Evolutionary conservation across 1,140 invertebrate genomes (phyloP).

Genomic region (Spodoptera frugiperda): DNA sequence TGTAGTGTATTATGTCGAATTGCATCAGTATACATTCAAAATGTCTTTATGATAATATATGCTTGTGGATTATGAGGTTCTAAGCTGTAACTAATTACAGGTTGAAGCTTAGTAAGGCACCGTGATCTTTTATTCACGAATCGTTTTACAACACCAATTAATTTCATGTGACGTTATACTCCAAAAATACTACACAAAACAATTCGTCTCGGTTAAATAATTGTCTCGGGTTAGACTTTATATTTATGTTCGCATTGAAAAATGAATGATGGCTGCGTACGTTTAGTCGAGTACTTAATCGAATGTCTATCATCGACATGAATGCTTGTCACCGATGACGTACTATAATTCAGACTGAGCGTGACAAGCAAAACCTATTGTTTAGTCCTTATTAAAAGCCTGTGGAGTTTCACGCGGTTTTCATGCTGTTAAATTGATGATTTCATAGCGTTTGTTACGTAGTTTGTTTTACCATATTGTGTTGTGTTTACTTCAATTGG

Average conservation of each 20-base stretch:
- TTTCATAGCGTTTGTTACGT: not conserved
- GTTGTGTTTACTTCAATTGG: no score
- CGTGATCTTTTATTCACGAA: no score
- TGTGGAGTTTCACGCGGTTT: constrained; percentile 29
- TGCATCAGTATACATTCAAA: no score
- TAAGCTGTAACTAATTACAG: no score
- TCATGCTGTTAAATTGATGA: constrained; percentile 22
- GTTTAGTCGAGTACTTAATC: constrained; percentile 38
- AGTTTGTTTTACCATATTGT: not conserved
- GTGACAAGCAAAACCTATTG: constrained; percentile 40
- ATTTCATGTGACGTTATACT: no score
- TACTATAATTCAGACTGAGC: constrained; percentile 19
- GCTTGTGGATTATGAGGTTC: no score
- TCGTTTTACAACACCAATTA: no score
- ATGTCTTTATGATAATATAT: no score
- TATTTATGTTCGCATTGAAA: not conserved
- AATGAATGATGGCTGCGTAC: constrained; percentile 8
- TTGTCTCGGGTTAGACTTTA: not conserved
- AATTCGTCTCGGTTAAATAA: not conserved
- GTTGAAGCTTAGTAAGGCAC: no score
- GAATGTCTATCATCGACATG: constrained; percentile 39
- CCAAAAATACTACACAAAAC: not conserved
- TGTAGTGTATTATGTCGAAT: no score
- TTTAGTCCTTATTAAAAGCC: constrained; percentile 39
- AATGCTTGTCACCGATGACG: constrained; percentile 38